Conservation (phyloP, 2,113 vertebrate genomes). For the Anarrhichthys ocellatus region DNA sequence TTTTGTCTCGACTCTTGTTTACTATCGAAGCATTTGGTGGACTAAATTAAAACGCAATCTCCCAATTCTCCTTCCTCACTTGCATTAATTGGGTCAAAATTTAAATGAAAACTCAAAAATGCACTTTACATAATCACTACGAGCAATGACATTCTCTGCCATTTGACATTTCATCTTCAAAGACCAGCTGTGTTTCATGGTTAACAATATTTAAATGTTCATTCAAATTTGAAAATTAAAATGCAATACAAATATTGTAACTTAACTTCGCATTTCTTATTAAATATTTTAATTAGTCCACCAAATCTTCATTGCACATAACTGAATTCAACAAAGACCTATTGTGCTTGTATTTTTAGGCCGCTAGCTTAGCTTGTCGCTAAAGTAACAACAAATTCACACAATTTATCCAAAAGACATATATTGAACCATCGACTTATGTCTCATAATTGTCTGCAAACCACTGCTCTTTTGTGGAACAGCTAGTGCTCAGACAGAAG, state of each 20-base stretch:
- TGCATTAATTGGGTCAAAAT: background rate
- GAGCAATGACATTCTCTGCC: background rate
- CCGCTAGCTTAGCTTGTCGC: background rate
- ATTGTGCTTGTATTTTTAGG: background rate
- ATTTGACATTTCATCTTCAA: background rate
- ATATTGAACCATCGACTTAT: background rate
- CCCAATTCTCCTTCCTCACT: background rate
- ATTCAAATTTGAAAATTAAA: background rate
- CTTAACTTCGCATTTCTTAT: background rate
- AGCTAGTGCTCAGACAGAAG: background rate
- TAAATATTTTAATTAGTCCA: background rate
- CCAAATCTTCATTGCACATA: background rate
- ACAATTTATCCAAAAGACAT: background rate
- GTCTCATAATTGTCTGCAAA: background rate
- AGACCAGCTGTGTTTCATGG: background rate
- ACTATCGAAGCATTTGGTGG: background rate
- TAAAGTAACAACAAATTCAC: background rate
- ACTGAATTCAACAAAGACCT: background rate
- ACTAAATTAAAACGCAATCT: background rate
- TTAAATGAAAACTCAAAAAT: too few species aligned
- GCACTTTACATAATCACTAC: too few species aligned
- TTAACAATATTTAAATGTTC: background rate
- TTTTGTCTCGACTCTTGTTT: background rate
- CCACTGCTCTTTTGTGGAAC: background rate
- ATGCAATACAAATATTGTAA: background rate